These are phyloP conservation scores for Tillus elongatus DNA, from an alignment of 2,888 invertebrate genomes.

Conservation along the genomic window DNA sequence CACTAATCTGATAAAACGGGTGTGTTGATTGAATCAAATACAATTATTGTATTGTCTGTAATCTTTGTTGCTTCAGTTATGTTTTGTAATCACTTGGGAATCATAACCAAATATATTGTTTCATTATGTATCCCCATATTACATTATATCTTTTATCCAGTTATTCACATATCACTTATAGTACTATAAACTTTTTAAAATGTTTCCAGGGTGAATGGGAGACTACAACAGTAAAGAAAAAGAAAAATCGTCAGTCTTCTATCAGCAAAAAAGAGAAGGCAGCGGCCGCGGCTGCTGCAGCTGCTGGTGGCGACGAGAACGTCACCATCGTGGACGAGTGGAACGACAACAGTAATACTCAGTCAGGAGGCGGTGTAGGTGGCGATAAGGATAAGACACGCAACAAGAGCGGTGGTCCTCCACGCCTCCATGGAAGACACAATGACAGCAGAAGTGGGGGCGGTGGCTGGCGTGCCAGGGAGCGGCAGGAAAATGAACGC, in stretches of 20 bases:
- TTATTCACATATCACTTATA: too few species aligned
- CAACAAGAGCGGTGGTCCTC: slow-evolving; percentile 40
- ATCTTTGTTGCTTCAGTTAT: too few species aligned
- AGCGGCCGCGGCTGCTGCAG: slow-evolving; percentile 18
- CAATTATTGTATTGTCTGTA: too few species aligned
- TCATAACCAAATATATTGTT: too few species aligned
- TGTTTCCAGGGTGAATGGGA: slow-evolving; percentile 72
- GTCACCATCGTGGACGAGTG: slow-evolving; percentile 30
- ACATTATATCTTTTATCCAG: too few species aligned
- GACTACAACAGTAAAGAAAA: slow-evolving; percentile 70
- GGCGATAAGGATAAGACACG: slow-evolving; percentile 30
- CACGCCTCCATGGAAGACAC: slow-evolving; percentile 46
- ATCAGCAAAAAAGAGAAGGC: slow-evolving; percentile 35
- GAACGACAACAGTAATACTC: slow-evolving; percentile 27
- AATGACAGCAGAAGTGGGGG: slow-evolving; percentile 36
- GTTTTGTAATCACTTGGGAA: too few species aligned
- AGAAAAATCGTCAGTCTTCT: slow-evolving; percentile 60
- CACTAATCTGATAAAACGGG: too few species aligned
- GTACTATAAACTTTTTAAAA: too few species aligned
- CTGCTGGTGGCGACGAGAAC: slow-evolving; percentile 9
- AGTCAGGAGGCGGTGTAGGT: slow-evolving; percentile 21
- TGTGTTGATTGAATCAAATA: too few species aligned
- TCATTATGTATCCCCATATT: too few species aligned
- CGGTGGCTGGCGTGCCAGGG: slow-evolving; percentile 35
- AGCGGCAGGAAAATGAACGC: slow-evolving; percentile 36